Base-by-base conservation (phyloP, 2,797 vertebrate species). In the Pygocentrus nattereri region DNA sequence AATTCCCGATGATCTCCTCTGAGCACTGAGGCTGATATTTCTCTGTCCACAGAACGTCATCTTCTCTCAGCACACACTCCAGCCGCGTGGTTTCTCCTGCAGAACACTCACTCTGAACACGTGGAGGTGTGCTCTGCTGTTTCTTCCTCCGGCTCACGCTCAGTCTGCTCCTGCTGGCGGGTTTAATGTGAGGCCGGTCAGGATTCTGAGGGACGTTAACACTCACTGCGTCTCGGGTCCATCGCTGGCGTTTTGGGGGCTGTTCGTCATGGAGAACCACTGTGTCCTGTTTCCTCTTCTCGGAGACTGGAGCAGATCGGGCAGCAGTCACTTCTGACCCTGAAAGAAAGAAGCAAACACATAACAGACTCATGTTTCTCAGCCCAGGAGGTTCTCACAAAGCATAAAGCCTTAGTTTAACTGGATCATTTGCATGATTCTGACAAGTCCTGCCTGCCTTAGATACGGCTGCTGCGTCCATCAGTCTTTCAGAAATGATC, bases 41-140 rank as follows among this genome's bases (percentile, higher is more conserved):
- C 82, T 99, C 97, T 15, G 97, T 99, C 98, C 97, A 99, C 68
- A 97, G 95, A 34, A 89, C 78, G 13, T 97, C 97, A 83, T 96
- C 96, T 78, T 59, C 5, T 5, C 21, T 5, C 41, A 5, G 54
- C 10, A 12, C n/a, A 16, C 62, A 27, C 5, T 41, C 8, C 8
- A 15, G 0, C 21, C 61, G 18, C 18, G 15, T 49, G 10, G 3
- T 7, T 8, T 16, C 25, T 34, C 49, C 25, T 0, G 11, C 49
- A 18, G 5, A 7, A 7, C n/a, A 10, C 25, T 27, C 27, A 0
- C 49, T 21, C 78, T 19, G 68, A 71, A 0, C 44, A 16, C 27
- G 8, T 59, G 18, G 19, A 30, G 27, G 41, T 25, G 23, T 10
- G 54, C 19, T 5, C 21, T 65, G 79, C 71, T 67, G 71, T 41